Conservation (phyloP, 2,113 vertebrate genomes). For the Zingel zingel region DNA sequence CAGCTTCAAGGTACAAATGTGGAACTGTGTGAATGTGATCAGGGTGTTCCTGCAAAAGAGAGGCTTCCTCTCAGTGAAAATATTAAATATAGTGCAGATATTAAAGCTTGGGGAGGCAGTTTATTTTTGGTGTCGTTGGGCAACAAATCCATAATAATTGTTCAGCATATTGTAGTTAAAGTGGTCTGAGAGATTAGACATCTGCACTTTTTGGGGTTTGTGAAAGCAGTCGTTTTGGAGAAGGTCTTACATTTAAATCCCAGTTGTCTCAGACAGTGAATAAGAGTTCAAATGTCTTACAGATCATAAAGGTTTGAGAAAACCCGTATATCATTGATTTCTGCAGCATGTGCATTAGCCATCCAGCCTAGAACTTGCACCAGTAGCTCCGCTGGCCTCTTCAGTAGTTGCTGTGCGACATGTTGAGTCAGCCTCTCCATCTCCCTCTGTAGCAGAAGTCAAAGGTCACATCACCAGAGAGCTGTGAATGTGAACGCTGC, state of each 20-base stretch:
- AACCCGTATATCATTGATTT: background rate
- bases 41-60: no score
- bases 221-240: background rate
- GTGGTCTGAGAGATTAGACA: no score
- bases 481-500: slow-evolving; percentile 54
- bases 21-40: no score
- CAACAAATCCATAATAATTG: no score
- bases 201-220: no score
- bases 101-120: no score
- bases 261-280: background rate
- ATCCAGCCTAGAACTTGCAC: background rate
- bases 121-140: no score
- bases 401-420: slow-evolving; percentile 12
- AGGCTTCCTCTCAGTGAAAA: no score
- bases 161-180: no score
- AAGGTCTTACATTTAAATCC: background rate
- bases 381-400: background rate
- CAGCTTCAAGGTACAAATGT: no score
- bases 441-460: slow-evolving; percentile 35
- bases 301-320: background rate
- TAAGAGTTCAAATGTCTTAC: background rate
- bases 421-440: background rate
- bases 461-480: slow-evolving; percentile 55
- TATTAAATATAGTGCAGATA: no score
- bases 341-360: background rate